A percentile compares a stretch with the other conserved stretches of the same genome.
Conservation (phyloP, 2,113 vertebrate genomes). For the Anas platyrhynchos region DNA sequence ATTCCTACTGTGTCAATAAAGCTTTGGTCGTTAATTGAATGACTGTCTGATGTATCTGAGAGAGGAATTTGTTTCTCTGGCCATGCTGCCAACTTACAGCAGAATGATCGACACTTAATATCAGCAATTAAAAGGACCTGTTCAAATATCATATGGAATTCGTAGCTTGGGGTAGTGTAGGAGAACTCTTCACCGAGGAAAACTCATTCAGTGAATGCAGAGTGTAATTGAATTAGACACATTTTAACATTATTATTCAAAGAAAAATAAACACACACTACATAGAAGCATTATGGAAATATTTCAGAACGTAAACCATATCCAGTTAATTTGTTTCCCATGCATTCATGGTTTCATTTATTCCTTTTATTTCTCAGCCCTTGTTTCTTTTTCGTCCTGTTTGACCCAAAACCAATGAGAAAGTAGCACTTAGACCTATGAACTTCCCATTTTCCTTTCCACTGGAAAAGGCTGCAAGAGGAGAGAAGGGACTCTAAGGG, state of each 20-base stretch:
- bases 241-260: conserved; percentile 90
- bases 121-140: conserved; percentile 89
- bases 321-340: conserved; percentile 66
- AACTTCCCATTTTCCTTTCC: conserved; percentile 30
- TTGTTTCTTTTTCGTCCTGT: conserved; percentile 50
- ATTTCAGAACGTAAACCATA: conserved; percentile 61
- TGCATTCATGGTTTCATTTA: conserved; percentile 61
- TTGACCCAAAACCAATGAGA: conserved; percentile 41
- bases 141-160: conserved; percentile 88
- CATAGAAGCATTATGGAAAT: conserved; percentile 61
- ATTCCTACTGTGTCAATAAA: conserved; percentile 82
- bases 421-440: conserved; percentile 44
- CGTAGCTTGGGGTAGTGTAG: conserved; percentile 79
- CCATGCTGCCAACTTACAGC: conserved; percentile 61
- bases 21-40: conserved; percentile 84
- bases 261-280: conserved; percentile 87
- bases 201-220: conserved; percentile 59
- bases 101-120: conserved; percentile 87
- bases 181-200: conserved; percentile 73
- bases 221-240: conserved; percentile 88
- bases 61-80: conserved; percentile 77
- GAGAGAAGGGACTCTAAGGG: neutral
- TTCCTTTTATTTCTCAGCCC: conserved; percentile 38
- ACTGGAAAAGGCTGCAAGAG: neutral
- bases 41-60: conserved; percentile 79